Base-by-base conservation (phyloP, 2,888 invertebrate species). In the Patella depressa region DNA sequence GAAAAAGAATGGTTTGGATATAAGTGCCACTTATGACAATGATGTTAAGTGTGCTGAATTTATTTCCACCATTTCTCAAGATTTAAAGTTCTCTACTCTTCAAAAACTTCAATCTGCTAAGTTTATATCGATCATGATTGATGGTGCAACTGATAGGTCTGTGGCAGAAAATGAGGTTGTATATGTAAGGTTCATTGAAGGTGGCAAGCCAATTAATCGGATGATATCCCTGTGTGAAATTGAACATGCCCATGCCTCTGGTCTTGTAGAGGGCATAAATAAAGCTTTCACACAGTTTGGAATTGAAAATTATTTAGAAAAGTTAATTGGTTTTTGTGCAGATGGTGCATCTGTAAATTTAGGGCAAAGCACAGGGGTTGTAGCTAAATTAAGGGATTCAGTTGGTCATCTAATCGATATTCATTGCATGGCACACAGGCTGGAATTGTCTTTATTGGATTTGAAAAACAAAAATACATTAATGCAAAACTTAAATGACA, bases 61-160 rank as follows among this genome's bases (percentile, higher is more conserved):
- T 34, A 72, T 72, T 11, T 45, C 14, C 53, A 14, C 19, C 2
- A 73, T 73, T 9, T 15, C 55, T 15, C 11, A 12, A 17, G 54
- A 17, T 17, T 17, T 73, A 14, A 73, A 73, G 24, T 3, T 5
- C 53, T 14, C 53, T 9, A 14, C 57, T 7, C 3, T 19, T 11
- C 19, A 53, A 11, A 73, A 54, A 12, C 17, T 73, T 7, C 53
- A 12, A 15, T 11, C 34, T 9, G 53, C 53, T 53, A 45, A 9
- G 11, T 72, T 45, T 12, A 53, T 34, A 4, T 55, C 55, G 2
- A 19, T 73, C 11, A 55, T 54, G 53, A 73, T 74, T 12, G 65
- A 74, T 74, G 74, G 65, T 29, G 74, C 65, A n/a, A 74, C 74
- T 45, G 74, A 74, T 74, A 24, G 17, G 4, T 57, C 65, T 19